Evolutionary conservation across 2,113 vertebrate species (phyloP).

Genomic region (Rhizomys pruinosus): DNA sequence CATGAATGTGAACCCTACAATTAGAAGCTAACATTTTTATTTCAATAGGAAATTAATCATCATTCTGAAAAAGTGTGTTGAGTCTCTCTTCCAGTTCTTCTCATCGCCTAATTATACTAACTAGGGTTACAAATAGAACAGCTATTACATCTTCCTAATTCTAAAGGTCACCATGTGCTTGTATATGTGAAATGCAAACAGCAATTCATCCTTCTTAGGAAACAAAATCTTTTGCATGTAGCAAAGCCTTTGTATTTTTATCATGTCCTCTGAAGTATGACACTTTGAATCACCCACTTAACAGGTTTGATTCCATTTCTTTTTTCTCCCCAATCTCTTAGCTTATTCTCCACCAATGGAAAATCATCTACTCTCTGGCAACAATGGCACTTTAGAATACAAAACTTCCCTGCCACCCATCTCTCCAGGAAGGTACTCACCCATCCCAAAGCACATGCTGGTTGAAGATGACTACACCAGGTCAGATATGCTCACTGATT

Average conservation of each 20-base stretch:
- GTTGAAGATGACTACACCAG: conserved; percentile 97
- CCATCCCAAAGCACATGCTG: conserved; percentile 96
- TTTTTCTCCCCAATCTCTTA: conserved; percentile 65
- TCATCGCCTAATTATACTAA: conserved; percentile 63
- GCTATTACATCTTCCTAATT: conserved; percentile 36
- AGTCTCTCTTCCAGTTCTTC: conserved; percentile 62
- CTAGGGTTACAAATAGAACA: conserved; percentile 36
- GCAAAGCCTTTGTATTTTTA: conserved; percentile 61
- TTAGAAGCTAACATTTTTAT: conserved; percentile 71
- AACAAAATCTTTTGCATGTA: conserved; percentile 12
- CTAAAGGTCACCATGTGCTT: conserved; percentile 62
- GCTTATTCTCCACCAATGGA: conserved; percentile 97
- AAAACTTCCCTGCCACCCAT: conserved; percentile 93
- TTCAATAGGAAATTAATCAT: conserved; percentile 73
- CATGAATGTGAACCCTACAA: conserved; percentile 64
- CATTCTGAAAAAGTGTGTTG: conserved; percentile 33
- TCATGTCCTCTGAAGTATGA: neutral
- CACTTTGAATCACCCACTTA: neutral
- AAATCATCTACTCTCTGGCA: conserved; percentile 94
- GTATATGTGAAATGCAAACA: conserved; percentile 50
- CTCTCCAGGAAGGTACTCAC: conserved; percentile 96
- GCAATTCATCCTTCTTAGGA: neutral
- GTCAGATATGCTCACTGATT: conserved; percentile 89
- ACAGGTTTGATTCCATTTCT: conserved; percentile 52
- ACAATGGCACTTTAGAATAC: conserved; percentile 97